These are phyloP conservation scores for Laticauda colubrina DNA, from an alignment of 2,113 vertebrate genomes.

Conservation along the genomic window DNA sequence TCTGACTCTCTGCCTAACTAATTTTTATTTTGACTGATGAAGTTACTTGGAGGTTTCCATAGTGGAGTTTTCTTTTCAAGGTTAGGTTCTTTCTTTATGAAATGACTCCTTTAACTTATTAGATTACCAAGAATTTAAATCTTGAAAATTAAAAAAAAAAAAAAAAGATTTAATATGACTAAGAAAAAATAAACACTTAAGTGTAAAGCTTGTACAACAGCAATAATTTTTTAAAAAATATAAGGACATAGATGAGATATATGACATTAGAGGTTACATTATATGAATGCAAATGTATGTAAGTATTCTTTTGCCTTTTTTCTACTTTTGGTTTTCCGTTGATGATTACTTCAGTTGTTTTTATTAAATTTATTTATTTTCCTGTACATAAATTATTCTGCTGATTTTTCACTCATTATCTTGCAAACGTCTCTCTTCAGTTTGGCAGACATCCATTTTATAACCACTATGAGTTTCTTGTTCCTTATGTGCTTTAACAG, in stretches of 20 bases:
- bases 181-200: not conserved
- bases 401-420: not conserved
- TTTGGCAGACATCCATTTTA: not conserved
- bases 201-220: not conserved
- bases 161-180: not conserved
- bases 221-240: not conserved
- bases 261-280: not conserved
- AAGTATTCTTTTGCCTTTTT: not conserved
- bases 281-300: not conserved
- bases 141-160: not conserved
- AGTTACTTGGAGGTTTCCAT: not conserved
- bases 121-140: not conserved
- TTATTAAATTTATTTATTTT: not conserved
- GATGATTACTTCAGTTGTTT: not conserved
- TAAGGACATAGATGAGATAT: not conserved
- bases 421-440: not conserved
- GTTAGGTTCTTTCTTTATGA: not conserved
- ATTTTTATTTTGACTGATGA: not conserved
- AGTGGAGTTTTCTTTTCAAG: not conserved
- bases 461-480: not conserved
- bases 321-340: not conserved
- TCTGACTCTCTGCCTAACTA: no score
- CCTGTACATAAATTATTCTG: not conserved
- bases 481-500: not conserved
- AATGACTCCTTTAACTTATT: not conserved